These are phyloP conservation scores for Drosophila austrosaltans DNA, from an alignment of 2,888 invertebrate species.

Conservation along the genomic window DNA sequence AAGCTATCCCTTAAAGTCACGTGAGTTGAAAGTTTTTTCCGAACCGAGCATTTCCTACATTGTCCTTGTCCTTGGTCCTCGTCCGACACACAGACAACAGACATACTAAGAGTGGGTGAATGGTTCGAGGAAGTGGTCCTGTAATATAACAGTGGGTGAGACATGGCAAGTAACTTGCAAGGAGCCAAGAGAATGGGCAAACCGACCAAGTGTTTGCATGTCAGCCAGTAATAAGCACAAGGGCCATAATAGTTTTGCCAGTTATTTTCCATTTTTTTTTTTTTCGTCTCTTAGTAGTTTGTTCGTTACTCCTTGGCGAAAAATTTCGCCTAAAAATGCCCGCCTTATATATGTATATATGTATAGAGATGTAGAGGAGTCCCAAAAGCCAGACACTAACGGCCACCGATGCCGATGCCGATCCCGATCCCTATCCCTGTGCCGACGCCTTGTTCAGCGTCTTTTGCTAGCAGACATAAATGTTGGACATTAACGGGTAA, in stretches of 20 bases:
- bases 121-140: neutral
- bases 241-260: conserved; percentile 76
- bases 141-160: neutral
- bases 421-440: neutral
- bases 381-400: conserved; percentile 31
- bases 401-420: conserved; percentile 10
- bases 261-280: conserved; percentile 54
- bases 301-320: conserved; percentile 15
- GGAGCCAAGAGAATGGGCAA: conserved; percentile 28
- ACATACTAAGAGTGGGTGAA: conserved; percentile 1
- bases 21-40: conserved; percentile 41
- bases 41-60: conserved; percentile 42
- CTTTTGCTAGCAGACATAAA: conserved; percentile 71
- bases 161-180: conserved; percentile 20
- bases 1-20: conserved; percentile 47
- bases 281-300: conserved; percentile 11
- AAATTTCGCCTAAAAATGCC: conserved; percentile 58
- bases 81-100: conserved; percentile 31
- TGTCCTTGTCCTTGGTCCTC: conserved; percentile 77
- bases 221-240: conserved; percentile 79
- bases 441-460: conserved; percentile 43
- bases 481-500: conserved; percentile 82
- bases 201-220: conserved; percentile 73
- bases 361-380: conserved; percentile 13
- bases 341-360: conserved; percentile 31